Evolutionary conservation across 2,113 vertebrate species (phyloP).

Genomic region (Brienomyrus brachyistius): DNA sequence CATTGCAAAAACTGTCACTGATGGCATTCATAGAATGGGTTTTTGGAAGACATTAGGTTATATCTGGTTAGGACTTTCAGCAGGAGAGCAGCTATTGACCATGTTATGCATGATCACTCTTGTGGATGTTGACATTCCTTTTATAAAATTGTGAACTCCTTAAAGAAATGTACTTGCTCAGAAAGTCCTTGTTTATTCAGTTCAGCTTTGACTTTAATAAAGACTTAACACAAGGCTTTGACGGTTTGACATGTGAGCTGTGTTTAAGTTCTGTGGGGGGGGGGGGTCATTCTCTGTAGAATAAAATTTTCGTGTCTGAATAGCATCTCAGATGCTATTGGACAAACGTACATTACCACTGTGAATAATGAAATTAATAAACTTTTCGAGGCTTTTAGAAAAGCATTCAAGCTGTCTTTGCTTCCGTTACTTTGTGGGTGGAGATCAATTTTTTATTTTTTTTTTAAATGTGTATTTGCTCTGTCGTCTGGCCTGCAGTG

Average conservation of each 20-base stretch:
- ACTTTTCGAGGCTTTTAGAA: constrained; percentile 10
- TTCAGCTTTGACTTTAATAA: constrained; percentile 79
- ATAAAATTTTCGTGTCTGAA: constrained; percentile 37
- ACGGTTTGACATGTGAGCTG: constrained; percentile 20
- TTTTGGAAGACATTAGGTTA: constrained; percentile 19
- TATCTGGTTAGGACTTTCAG: constrained; percentile 15
- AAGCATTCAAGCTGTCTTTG: not conserved
- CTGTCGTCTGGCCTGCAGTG: not conserved
- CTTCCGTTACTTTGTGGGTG: not conserved
- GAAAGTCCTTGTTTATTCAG: constrained; percentile 68
- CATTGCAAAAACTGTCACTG: constrained; percentile 69
- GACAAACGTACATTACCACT: not conserved
- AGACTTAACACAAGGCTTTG: constrained; percentile 57
- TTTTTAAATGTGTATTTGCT: not conserved
- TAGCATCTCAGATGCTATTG: constrained; percentile 26
- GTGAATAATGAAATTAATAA: constrained; percentile 8
- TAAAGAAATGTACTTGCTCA: constrained; percentile 77
- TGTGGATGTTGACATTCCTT: constrained; percentile 91
- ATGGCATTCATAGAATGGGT: constrained; percentile 37
- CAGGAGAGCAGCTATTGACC: constrained; percentile 59
- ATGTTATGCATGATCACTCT: constrained; percentile 78
- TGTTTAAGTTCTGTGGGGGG: not conserved
- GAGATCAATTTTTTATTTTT: not conserved
- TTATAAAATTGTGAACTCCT: constrained; percentile 82
- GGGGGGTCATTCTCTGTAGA: constrained; percentile 5